Evolutionary conservation across 2,797 vertebrate genomes (phyloP).

Genomic region (Melanotaenia parkinsoni): DNA sequence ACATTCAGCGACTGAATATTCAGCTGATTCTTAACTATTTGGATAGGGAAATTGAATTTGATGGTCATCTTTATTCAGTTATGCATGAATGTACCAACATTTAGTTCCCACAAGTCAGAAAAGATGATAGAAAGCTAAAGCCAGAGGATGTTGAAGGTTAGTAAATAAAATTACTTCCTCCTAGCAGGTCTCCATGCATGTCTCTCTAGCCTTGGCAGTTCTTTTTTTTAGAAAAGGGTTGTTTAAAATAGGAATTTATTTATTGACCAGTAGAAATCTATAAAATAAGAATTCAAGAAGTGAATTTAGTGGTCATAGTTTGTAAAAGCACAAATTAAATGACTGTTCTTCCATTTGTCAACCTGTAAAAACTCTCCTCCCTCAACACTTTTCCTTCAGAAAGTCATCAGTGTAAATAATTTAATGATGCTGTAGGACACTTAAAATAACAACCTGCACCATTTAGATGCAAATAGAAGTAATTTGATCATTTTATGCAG

Average conservation of each 20-base stretch:
- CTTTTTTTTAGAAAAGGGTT: background rate
- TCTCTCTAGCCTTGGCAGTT: no score
- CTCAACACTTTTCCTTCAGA: background rate
- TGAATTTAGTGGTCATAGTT: background rate
- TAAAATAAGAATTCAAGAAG: background rate
- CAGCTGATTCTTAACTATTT: background rate
- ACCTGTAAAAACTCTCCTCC: background rate
- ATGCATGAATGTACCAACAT: background rate
- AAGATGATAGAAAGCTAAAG: background rate
- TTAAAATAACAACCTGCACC: background rate
- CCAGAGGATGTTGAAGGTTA: background rate
- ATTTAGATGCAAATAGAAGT: background rate
- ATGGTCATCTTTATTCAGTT: constrained; percentile 3
- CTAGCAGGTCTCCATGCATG: background rate
- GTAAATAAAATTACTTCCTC: constrained; percentile 13
- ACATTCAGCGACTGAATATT: background rate
- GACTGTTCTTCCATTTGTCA: background rate
- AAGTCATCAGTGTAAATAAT: background rate
- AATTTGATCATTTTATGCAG: background rate
- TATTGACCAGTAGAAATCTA: background rate
- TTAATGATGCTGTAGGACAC: background rate
- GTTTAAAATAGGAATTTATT: background rate
- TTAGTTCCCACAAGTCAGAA: background rate
- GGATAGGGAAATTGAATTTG: background rate
- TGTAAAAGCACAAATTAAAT: constrained; percentile 4